These are phyloP conservation scores for Selenia dentaria DNA, from an alignment of 2,888 invertebrate genomes.

Conservation along the genomic window DNA sequence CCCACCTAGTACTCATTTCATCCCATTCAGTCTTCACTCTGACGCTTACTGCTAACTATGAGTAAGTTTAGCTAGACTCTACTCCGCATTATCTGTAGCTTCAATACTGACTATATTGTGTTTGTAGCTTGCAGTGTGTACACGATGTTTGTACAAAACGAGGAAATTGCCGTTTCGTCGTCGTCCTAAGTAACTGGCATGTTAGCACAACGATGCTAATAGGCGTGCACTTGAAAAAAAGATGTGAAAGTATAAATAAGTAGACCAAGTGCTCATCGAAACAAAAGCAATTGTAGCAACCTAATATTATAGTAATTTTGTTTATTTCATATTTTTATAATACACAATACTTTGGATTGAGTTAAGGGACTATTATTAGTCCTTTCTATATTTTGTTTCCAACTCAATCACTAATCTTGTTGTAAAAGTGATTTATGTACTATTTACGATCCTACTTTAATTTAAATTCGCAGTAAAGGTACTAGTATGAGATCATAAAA, in stretches of 20 bases:
- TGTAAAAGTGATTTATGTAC: too few species aligned
- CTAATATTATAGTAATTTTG: too few species aligned
- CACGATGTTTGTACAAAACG: conserved; percentile 58
- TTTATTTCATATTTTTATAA: too few species aligned
- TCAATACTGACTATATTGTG: neutral
- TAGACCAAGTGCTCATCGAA: neutral
- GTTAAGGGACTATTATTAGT: neutral
- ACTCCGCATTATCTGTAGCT: too few species aligned
- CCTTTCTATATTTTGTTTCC: too few species aligned
- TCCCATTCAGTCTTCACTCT: too few species aligned
- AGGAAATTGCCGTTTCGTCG: conserved; percentile 51
- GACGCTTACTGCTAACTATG: too few species aligned
- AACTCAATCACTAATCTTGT: too few species aligned
- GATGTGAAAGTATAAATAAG: conserved; percentile 27
- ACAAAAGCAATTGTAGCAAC: neutral
- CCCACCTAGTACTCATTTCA: too few species aligned
- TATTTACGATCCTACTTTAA: conserved; percentile 1
- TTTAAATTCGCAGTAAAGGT: conserved; percentile 7
- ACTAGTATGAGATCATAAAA: conserved; percentile 11
- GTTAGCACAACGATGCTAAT: conserved; percentile 50
- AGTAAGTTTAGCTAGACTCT: too few species aligned
- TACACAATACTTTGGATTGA: neutral
- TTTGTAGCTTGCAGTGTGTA: conserved; percentile 12
- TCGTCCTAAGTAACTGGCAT: conserved; percentile 48
- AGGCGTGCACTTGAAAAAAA: conserved; percentile 34